Conservation (phyloP, 2,797 vertebrate genomes). For the Tragelaphus oryx region DNA sequence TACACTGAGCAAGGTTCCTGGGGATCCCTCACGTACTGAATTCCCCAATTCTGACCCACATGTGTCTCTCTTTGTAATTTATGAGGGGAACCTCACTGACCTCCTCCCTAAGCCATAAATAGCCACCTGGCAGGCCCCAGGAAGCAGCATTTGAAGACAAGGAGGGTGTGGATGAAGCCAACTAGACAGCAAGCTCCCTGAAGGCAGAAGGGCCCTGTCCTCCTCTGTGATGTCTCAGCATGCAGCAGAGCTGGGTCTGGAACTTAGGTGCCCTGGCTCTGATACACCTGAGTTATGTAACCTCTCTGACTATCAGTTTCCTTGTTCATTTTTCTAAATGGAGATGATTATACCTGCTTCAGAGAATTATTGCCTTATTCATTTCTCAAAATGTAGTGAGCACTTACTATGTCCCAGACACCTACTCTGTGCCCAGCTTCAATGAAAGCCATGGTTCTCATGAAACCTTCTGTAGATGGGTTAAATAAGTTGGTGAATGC, state of each 20-base stretch:
- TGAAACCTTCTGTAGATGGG: neutral
- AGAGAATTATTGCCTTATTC: neutral
- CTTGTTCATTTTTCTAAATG: neutral
- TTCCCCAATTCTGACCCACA: conserved; percentile 71
- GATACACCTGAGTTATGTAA: rapidly evolving
- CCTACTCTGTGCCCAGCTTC: neutral
- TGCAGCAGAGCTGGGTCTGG: neutral
- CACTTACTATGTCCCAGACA: neutral
- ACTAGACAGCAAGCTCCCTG: neutral
- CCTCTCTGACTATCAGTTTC: neutral
- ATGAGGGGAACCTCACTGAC: conserved; percentile 60
- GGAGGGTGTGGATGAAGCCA: neutral
- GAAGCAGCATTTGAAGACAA: neutral
- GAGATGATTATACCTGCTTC: neutral
- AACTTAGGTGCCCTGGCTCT: neutral
- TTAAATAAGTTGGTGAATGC: neutral
- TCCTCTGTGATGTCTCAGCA: neutral
- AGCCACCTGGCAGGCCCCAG: conserved; percentile 48
- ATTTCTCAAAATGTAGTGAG: neutral
- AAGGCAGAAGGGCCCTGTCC: neutral
- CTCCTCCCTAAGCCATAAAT: conserved; percentile 65
- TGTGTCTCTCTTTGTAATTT: conserved; percentile 73
- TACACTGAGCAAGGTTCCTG: neutral
- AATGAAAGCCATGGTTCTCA: neutral
- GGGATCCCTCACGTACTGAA: conserved; percentile 26